A percentile compares a stretch with the other conserved stretches of the same genome.
Conservation (phyloP, 2,113 vertebrate species). For the Edolisoma coerulescens region DNA sequence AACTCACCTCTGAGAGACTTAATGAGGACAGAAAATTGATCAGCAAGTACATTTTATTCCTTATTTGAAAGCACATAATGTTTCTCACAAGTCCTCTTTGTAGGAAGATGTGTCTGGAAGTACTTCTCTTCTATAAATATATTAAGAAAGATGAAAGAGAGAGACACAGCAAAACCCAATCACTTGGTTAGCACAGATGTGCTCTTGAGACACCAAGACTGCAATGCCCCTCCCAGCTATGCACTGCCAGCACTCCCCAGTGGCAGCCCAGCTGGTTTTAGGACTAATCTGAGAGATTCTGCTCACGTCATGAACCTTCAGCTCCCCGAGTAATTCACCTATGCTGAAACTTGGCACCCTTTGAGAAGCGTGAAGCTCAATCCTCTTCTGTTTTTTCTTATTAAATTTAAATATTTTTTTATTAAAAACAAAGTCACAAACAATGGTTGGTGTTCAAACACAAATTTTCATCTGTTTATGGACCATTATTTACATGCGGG, state of each 20-base stretch:
- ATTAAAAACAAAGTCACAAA: neutral
- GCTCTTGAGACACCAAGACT: neutral
- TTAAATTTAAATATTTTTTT: neutral
- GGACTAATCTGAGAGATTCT: neutral
- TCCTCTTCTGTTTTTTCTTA: neutral
- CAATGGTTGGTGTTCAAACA: neutral
- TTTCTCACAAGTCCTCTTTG: neutral
- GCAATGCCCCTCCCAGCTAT: neutral
- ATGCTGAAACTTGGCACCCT: neutral
- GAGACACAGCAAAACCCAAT: neutral
- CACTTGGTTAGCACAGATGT: neutral
- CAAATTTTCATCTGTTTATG: neutral
- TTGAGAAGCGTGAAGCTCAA: neutral
- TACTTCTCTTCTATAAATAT: neutral
- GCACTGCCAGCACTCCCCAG: neutral
- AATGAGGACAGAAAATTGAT: conserved; percentile 47
- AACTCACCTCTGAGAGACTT: conserved; percentile 42
- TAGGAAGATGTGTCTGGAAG: neutral
- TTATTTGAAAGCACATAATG: conserved; percentile 13
- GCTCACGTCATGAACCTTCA: neutral
- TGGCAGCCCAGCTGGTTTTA: neutral
- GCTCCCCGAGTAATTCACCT: neutral
- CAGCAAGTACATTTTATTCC: neutral
- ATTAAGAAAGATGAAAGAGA: neutral
- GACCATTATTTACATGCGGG: neutral